Evolutionary conservation across 2,888 invertebrate genomes (phyloP).

Genomic region (Hydraecia micacea): DNA sequence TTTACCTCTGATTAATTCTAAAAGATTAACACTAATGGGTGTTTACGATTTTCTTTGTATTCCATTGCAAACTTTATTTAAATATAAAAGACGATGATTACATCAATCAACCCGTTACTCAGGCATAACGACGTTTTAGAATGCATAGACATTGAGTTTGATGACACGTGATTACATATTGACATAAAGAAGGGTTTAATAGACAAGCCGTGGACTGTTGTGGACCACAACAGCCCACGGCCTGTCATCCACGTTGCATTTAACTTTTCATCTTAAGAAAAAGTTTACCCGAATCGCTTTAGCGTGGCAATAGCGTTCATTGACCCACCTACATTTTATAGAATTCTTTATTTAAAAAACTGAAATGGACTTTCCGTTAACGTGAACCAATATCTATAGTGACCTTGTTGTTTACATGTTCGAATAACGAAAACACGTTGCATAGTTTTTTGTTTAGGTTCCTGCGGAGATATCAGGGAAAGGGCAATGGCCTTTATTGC

Average conservation of each 20-base stretch:
- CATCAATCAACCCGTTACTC: constrained; percentile 33
- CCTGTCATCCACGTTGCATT: not conserved
- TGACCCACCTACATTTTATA: not conserved
- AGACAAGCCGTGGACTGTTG: too few species aligned
- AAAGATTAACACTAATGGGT: constrained; percentile 62
- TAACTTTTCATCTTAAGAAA: not conserved
- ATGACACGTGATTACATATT: constrained; percentile 32
- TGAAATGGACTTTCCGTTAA: not conserved
- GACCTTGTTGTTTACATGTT: too few species aligned
- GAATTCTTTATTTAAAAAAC: not conserved
- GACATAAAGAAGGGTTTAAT: constrained; percentile 11
- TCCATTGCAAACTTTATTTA: constrained; percentile 40
- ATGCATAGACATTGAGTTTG: constrained; percentile 44
- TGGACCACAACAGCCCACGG: not conserved
- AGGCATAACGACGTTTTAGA: constrained; percentile 29
- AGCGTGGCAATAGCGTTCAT: not conserved
- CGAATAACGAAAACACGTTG: too few species aligned
- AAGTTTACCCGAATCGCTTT: not conserved
- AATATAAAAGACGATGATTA: constrained; percentile 31
- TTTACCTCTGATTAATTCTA: constrained; percentile 68
- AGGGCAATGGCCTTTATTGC: not conserved
- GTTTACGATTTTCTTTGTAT: constrained; percentile 50
- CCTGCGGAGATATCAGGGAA: not conserved
- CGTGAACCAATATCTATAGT: not conserved
- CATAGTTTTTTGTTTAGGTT: not conserved